Evolutionary conservation across 1,140 invertebrate species (phyloP).

Genomic region (Lithobius niger): DNA sequence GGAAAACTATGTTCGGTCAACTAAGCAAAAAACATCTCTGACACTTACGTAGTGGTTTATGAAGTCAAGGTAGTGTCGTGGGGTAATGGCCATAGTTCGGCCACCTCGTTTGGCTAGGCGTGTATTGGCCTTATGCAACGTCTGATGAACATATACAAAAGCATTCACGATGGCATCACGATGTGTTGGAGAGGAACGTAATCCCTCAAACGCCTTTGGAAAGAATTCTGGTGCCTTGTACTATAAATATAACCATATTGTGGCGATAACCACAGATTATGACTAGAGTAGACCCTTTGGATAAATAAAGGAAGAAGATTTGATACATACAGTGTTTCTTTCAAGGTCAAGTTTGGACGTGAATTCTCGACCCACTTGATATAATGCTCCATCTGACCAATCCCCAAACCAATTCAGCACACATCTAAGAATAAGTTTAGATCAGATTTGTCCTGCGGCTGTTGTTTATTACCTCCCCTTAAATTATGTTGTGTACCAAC

Average conservation of each 20-base stretch:
- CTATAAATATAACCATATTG: conserved; percentile 5
- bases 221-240: conserved; percentile 62
- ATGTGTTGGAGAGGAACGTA: conserved; percentile 61
- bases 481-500: conserved; percentile 16
- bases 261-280: too few species aligned
- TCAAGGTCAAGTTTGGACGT: conserved; percentile 44
- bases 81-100: conserved; percentile 92
- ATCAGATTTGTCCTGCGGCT: background rate
- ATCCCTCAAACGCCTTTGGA: conserved; percentile 63
- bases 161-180: conserved; percentile 94
- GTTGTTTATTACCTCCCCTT: background rate
- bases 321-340: conserved; percentile 29
- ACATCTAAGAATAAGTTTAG: conserved; percentile 42
- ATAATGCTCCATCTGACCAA: conserved; percentile 95
- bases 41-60: conserved; percentile 89
- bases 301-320: too few species aligned
- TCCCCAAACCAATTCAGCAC: conserved; percentile 99
- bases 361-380: conserved; percentile 60
- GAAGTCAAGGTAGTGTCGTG: conserved; percentile 97
- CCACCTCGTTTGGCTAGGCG: conserved; percentile 79
- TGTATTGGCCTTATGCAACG: conserved; percentile 83
- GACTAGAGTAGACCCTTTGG: too few species aligned
- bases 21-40: too few species aligned
- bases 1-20: too few species aligned
- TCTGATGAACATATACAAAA: conserved; percentile 96